Evolutionary conservation across 1,140 invertebrate genomes (phyloP), one percentile per base, ranked within the genome.

Genomic region (Diabrotica virgifera): DNA sequence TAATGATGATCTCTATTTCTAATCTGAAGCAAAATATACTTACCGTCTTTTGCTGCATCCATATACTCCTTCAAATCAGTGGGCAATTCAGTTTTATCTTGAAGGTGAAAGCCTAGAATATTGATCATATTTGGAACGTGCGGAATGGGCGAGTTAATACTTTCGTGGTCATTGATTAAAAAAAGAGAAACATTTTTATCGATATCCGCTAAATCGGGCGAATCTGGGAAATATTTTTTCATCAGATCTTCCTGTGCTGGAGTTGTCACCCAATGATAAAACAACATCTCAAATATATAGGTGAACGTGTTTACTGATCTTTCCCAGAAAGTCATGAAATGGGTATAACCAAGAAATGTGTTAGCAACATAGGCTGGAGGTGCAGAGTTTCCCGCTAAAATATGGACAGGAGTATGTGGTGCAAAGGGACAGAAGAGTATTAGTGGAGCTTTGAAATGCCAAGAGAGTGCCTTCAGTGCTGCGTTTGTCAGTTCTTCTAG

Each of bases 401-500:
- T 5, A 57, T 70, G 67, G 5, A 65, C 62, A 57, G 35, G 62
- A 4, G 12, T n/a, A 13, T 52, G 59, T 8, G 67, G 38, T 36
- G 69, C 78, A 52, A 11, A 12, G 6, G 51, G 6, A 10, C 51
- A 12, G 11, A 84, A 62, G 0, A 79, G 79, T 6, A 90, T 83
- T 0, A 85, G 81, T 0, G 87, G 87, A 5, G 83, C 83, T 57
- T 85, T 78, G 12, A 88, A 81, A 67, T 85, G 82, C 61, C 86
- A 78, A 37, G 83, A 81, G 10, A 90, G 76, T 7, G 82, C 85
- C 58, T 87, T 74, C 69, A 84, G 83, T 70, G 88, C 90, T 63
- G 90, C 86, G 53, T 82, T 85, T 52, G 88, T 86, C 70, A 90
- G 90, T 62, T 82, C 81, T 74, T 90, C 88, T 4, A 84, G 78